Conservation (phyloP, 2,888 invertebrate genomes). For the Baronia brevicornis region DNA sequence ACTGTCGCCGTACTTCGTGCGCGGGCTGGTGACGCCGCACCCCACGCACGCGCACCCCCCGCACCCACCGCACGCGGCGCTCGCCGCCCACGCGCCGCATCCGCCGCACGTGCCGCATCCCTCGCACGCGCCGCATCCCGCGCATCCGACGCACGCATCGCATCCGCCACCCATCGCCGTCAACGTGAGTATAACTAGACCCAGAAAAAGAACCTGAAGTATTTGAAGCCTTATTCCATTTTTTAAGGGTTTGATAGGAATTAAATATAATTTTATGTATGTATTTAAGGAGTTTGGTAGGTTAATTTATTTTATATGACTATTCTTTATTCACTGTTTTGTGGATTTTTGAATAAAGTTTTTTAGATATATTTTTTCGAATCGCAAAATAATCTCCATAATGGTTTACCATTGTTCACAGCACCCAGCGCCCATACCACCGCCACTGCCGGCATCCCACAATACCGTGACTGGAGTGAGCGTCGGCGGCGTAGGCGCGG, state of each 20-base stretch:
- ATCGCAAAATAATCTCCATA: conserved; percentile 30
- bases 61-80: conserved; percentile 38
- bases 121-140: conserved; percentile 17
- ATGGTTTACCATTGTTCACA: conserved; percentile 24
- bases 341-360: no score
- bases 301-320: no score
- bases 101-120: conserved; percentile 24
- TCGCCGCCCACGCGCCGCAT: conserved; percentile 24
- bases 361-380: no score
- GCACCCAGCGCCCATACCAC: conserved; percentile 69
- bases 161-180: conserved; percentile 39
- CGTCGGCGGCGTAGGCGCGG: conserved; percentile 16
- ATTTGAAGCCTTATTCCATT: conserved; percentile 30
- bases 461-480: conserved; percentile 78
- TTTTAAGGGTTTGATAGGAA: no score
- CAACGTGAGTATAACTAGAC: conserved; percentile 23
- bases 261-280: no score
- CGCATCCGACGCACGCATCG: conserved; percentile 24
- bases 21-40: conserved; percentile 50
- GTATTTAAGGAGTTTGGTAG: no score
- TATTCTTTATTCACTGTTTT: no score
- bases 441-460: conserved; percentile 53
- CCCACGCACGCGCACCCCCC: conserved; percentile 36
- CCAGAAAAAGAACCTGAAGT: conserved; percentile 23
- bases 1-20: conserved; percentile 70